These are phyloP conservation scores for Oceanodroma tethys DNA, from an alignment of 2,113 vertebrate species.

Conservation along the genomic window DNA sequence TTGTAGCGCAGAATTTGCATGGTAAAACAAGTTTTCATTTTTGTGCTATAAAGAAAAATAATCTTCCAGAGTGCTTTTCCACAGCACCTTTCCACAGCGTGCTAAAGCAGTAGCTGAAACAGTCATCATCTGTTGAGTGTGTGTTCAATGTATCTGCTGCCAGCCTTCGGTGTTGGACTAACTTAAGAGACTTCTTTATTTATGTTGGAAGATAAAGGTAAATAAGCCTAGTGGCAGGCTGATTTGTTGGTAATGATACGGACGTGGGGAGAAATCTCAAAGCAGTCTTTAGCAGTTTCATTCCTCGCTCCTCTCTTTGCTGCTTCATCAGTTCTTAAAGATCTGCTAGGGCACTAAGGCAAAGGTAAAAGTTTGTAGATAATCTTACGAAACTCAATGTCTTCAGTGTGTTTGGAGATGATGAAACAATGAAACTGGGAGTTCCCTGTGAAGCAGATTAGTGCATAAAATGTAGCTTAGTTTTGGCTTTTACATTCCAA, in stretches of 20 bases:
- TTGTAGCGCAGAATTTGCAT: neutral
- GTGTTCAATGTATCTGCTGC: neutral
- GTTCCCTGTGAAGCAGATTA: neutral
- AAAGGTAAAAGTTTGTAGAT: neutral
- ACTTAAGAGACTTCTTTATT: neutral
- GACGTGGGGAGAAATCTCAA: neutral
- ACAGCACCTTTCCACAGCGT: neutral
- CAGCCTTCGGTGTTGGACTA: neutral
- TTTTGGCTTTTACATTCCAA: neutral
- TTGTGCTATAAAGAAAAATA: neutral
- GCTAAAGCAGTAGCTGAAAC: neutral
- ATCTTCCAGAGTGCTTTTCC: neutral
- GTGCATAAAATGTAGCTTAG: neutral
- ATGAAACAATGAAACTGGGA: slow-evolving; percentile 13
- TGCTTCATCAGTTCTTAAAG: neutral
- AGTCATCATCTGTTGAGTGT: neutral
- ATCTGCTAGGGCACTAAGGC: neutral
- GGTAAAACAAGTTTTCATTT: neutral
- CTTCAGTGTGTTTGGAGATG: neutral
- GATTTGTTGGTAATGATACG: neutral
- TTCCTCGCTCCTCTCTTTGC: neutral
- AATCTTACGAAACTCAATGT: neutral
- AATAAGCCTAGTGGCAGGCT: neutral
- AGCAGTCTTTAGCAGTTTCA: neutral
- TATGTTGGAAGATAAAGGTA: neutral